These are phyloP conservation scores for Gibbula magus DNA, from an alignment of 2,888 invertebrate species.

Conservation along the genomic window DNA sequence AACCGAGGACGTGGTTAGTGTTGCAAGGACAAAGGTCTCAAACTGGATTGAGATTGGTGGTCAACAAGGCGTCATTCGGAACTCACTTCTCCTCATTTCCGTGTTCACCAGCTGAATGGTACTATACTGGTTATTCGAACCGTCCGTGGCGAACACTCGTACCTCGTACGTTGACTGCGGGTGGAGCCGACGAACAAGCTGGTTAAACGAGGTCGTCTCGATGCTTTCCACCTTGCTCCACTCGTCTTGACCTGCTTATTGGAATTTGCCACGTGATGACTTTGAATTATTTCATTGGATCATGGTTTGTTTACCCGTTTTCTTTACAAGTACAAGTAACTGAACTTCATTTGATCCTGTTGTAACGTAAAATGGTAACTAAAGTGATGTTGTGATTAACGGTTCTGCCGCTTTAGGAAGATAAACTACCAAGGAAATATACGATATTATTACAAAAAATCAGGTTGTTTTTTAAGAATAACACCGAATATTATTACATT, in stretches of 20 bases:
- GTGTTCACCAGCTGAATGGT: background rate
- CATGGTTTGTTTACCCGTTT: too few species aligned
- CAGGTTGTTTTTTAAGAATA: too few species aligned
- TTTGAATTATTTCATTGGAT: too few species aligned
- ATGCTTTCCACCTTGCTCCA: background rate
- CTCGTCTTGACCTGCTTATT: background rate
- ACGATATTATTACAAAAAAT: too few species aligned
- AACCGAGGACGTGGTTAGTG: background rate
- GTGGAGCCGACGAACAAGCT: slow-evolving; percentile 84
- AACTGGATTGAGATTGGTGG: background rate
- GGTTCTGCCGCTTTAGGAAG: too few species aligned
- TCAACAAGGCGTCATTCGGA: background rate
- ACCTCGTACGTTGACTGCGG: slow-evolving; percentile 91
- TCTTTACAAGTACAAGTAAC: too few species aligned
- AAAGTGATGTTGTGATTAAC: too few species aligned
- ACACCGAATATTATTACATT: too few species aligned
- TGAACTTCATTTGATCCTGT: too few species aligned
- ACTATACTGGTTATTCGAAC: slow-evolving; percentile 71
- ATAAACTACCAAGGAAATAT: too few species aligned
- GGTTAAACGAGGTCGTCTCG: background rate
- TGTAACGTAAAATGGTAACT: too few species aligned
- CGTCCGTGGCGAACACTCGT: slow-evolving; percentile 92
- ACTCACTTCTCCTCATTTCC: background rate
- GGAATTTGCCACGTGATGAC: too few species aligned
- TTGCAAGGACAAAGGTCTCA: background rate